Conservation (phyloP, 2,888 invertebrate genomes). For the Leptura quadrifasciata region DNA sequence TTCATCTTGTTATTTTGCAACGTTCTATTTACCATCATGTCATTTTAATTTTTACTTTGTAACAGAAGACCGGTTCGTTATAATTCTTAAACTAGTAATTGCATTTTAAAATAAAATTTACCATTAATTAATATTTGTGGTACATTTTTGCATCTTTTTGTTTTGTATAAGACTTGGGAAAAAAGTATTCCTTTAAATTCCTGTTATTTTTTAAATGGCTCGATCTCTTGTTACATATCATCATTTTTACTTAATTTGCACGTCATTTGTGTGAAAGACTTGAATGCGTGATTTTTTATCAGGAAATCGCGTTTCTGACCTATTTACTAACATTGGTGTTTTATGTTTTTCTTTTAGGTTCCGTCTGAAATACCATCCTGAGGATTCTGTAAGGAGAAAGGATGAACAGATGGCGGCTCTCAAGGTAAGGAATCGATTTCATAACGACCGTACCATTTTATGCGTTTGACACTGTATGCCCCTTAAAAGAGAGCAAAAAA, state of each 20-base stretch:
- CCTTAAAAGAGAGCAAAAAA: too few species aligned
- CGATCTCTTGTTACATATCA: neutral
- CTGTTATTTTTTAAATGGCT: neutral
- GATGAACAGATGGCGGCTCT: slow-evolving; percentile 89
- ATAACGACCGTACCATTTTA: too few species aligned
- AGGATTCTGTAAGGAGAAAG: slow-evolving; percentile 92
- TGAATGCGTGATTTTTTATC: slow-evolving; percentile 19
- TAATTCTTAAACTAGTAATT: too few species aligned
- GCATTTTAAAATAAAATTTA: too few species aligned
- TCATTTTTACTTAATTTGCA: slow-evolving; percentile 15
- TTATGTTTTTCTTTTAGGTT: slow-evolving; percentile 84
- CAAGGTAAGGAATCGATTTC: slow-evolving; percentile 76
- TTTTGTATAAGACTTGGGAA: too few species aligned
- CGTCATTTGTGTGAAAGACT: slow-evolving; percentile 16
- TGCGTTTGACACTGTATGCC: too few species aligned
- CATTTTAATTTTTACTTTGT: neutral
- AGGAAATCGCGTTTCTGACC: slow-evolving; percentile 6
- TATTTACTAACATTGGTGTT: slow-evolving; percentile 41
- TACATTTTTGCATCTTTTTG: too few species aligned
- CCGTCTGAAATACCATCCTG: slow-evolving; percentile 98
- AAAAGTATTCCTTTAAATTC: too few species aligned
- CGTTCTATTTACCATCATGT: neutral
- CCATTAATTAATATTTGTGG: too few species aligned
- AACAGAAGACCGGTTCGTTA: slow-evolving; percentile 4
- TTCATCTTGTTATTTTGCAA: slow-evolving; percentile 2